Percentiles rank a stretch among this genome's conserved stretches.
These are phyloP conservation scores for Conus betulinus DNA, from an alignment of 1,140 invertebrate species.

Conservation along the genomic window DNA sequence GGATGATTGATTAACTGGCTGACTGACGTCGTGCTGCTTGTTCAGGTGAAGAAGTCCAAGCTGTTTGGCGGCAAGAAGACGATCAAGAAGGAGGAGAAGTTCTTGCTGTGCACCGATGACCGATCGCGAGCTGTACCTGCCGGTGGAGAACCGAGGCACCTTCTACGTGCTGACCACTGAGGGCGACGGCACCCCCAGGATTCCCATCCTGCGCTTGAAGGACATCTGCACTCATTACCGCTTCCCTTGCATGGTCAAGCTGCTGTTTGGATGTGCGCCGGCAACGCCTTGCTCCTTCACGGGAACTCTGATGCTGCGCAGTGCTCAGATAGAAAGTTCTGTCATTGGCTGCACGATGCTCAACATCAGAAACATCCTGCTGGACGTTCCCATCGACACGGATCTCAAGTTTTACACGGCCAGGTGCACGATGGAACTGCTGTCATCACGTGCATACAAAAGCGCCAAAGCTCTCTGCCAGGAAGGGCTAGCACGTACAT, in stretches of 20 bases:
- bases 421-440: slow-evolving; percentile 40
- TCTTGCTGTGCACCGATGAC: slow-evolving; percentile 59
- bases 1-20: neutral
- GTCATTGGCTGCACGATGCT: slow-evolving; percentile 58
- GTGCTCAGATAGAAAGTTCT: slow-evolving; percentile 49
- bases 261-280: slow-evolving; percentile 58
- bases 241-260: slow-evolving; percentile 54
- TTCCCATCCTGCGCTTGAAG: slow-evolving; percentile 51
- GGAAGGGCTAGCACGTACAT: slow-evolving; percentile 54
- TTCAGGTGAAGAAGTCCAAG: slow-evolving; percentile 45
- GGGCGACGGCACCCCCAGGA: slow-evolving; percentile 24
- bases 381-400: slow-evolving; percentile 55
- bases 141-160: slow-evolving; percentile 50
- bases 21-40: neutral
- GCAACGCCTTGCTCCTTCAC: slow-evolving; percentile 58
- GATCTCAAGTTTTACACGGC: slow-evolving; percentile 51
- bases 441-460: slow-evolving; percentile 43
- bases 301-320: slow-evolving; percentile 49
- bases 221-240: slow-evolving; percentile 46
- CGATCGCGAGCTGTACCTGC: slow-evolving; percentile 59
- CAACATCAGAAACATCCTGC: slow-evolving; percentile 54
- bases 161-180: slow-evolving; percentile 55
- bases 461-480: slow-evolving; percentile 49
- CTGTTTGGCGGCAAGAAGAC: slow-evolving; percentile 46
- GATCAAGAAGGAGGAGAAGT: slow-evolving; percentile 49